Percentiles rank a stretch among this genome's conserved stretches.
These are phyloP conservation scores for Orchestes rusci DNA, from an alignment of 2,888 invertebrate species.

Conservation along the genomic window DNA sequence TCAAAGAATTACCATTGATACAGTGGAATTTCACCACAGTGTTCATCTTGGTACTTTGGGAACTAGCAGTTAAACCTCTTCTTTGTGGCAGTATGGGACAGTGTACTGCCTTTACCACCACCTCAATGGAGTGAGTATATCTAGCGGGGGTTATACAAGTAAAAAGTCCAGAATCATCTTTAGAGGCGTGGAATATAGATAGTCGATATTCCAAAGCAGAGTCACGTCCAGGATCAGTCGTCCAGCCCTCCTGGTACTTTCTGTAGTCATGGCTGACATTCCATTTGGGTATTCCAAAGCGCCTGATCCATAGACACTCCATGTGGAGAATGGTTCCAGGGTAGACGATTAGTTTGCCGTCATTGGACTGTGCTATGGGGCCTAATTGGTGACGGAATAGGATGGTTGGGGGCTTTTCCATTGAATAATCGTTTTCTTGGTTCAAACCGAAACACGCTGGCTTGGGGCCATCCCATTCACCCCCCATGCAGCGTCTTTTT, in stretches of 20 bases:
- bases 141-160: constrained; percentile 81
- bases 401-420: constrained; percentile 82
- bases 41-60: constrained; percentile 65
- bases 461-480: constrained; percentile 73
- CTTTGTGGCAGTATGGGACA: constrained; percentile 68
- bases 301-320: constrained; percentile 82
- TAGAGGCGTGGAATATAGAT: constrained; percentile 71
- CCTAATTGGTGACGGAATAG: constrained; percentile 74
- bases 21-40: constrained; percentile 68
- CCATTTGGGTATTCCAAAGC: constrained; percentile 83
- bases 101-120: constrained; percentile 75
- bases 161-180: constrained; percentile 77
- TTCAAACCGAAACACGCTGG: constrained; percentile 75
- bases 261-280: constrained; percentile 63
- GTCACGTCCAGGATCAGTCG: constrained; percentile 71
- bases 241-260: constrained; percentile 75
- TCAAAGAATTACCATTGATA: constrained; percentile 71
- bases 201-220: constrained; percentile 72
- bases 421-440: constrained; percentile 80
- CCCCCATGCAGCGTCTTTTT: constrained; percentile 64
- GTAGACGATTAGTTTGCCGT: constrained; percentile 77
- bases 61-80: constrained; percentile 65
- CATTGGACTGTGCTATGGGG: constrained; percentile 80
- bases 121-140: constrained; percentile 72
- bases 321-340: constrained; percentile 80